Percentiles rank a stretch among this genome's conserved stretches.
Conservation (phyloP, 1,140 invertebrate genomes). For the Drosophila persimilis region DNA sequence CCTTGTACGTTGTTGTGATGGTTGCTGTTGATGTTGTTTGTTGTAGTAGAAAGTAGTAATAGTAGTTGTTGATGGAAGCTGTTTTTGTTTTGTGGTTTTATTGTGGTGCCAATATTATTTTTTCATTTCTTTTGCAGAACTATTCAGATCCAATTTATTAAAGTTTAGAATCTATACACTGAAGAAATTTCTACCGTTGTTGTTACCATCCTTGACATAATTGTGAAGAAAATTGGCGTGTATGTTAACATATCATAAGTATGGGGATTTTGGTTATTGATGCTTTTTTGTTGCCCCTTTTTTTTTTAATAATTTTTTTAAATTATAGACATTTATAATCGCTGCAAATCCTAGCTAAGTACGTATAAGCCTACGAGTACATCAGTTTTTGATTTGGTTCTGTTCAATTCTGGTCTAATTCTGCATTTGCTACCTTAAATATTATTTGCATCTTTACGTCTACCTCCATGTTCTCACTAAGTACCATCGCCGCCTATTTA, state of each 20-base stretch:
- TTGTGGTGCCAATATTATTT: slow-evolving; percentile 1
- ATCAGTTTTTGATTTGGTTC: neutral
- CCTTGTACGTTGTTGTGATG: slow-evolving; percentile 34
- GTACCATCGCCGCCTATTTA: too few species aligned
- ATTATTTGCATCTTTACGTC: too few species aligned
- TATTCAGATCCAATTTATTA: neutral
- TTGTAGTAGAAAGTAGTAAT: slow-evolving; percentile 16
- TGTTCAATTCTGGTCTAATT: neutral
- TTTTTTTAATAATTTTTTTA: too few species aligned
- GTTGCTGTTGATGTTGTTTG: slow-evolving; percentile 26
- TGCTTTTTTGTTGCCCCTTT: too few species aligned
- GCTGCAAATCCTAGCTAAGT: slow-evolving; percentile 14
- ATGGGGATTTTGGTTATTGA: too few species aligned
- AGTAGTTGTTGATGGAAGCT: neutral
- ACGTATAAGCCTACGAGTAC: slow-evolving; percentile 6
- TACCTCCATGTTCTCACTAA: too few species aligned
- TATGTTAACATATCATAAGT: too few species aligned
- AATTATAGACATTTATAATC: neutral
- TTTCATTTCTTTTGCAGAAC: neutral
- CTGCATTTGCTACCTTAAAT: neutral
- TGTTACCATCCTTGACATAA: too few species aligned
- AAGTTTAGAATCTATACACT: too few species aligned
- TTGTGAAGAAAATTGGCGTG: too few species aligned
- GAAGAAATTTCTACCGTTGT: too few species aligned
- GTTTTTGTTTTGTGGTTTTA: slow-evolving; percentile 3